Evolutionary conservation across 2,888 invertebrate genomes (phyloP), one percentile per base, ranked within the genome.

Genomic region (Kuschelorhynchus macadamiae): DNA sequence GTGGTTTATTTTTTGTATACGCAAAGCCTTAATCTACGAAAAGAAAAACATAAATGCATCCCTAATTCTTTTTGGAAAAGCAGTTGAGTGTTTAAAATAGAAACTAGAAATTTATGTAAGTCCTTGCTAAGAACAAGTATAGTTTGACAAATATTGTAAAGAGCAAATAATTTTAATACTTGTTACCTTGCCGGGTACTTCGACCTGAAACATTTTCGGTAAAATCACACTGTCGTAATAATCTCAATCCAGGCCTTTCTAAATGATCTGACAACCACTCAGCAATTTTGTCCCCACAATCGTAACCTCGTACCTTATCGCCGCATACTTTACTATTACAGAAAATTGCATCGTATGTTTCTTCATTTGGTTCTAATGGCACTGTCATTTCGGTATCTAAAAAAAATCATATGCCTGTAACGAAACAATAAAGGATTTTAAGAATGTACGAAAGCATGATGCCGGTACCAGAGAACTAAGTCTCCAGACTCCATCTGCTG

Each of bases 241-340:
- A 83, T 73, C 92, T 86, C 36, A 94, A 78, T 53, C 91, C 94
- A 0, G 90, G 87, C 55, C 86, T 82, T 70, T 88, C 87, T 64
- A 97, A 82, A 41, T 90, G 92, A 72, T 88, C 85, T 63, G 91
- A 90, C 36, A 98, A 85, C 97, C 97, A 98, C 57, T 88, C 84
- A 0, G 92, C 90, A 0, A 92, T 91, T 70, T 88, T 88, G 59
- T 92, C 88, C 0, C 97, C 97, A 82, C 95, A 97, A 80, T 97
- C 96, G 71, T 87, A 85, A 0, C 93, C 95, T 76, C 89, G 86
- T 0, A 96, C 88, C 68, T 88, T 85, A 79, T 95, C 95, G 0
- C 92, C 91, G 80, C 97, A 97, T 9, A 97, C 91, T 88, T 94
- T 94, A 78, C 92, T 94, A 71, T 89, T 88, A 78, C 94, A 94